These are phyloP conservation scores for Aphodius granarius DNA, from an alignment of 2,888 invertebrate species.

Conservation along the genomic window DNA sequence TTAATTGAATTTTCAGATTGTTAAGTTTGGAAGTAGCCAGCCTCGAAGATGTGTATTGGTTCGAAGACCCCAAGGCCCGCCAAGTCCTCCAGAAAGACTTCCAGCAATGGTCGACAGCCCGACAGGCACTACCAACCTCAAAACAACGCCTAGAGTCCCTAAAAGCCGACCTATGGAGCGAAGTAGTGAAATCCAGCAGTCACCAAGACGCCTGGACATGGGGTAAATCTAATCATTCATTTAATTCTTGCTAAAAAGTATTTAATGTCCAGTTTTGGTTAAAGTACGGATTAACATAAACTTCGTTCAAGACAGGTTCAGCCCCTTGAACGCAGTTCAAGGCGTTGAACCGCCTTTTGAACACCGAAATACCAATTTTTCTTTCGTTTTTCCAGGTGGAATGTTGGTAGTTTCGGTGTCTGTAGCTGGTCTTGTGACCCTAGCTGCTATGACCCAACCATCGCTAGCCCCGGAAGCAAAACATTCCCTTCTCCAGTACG, in stretches of 20 bases:
- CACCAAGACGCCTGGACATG: constrained; percentile 91
- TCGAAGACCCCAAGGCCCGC: constrained; percentile 79
- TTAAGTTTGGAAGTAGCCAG: constrained; percentile 80
- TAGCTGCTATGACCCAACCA: constrained; percentile 90
- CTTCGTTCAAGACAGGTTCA: not conserved
- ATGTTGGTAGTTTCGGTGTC: constrained; percentile 90
- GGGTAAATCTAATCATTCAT: no score
- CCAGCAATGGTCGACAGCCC: constrained; percentile 75
- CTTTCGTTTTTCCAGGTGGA: constrained; percentile 65
- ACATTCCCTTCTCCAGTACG: constrained; percentile 85
- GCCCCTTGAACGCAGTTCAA: no score
- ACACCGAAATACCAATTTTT: no score
- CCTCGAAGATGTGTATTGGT: constrained; percentile 89
- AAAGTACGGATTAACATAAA: no score
- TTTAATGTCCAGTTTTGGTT: not conserved
- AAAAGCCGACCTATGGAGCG: constrained; percentile 83
- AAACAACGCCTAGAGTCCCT: constrained; percentile 76
- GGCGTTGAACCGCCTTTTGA: not conserved
- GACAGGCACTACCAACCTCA: constrained; percentile 80
- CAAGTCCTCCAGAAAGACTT: constrained; percentile 76
- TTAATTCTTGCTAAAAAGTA: not conserved
- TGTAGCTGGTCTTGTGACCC: constrained; percentile 84
- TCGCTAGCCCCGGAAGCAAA: constrained; percentile 88
- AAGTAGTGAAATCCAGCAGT: constrained; percentile 81
- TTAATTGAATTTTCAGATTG: constrained; percentile 63